Base-by-base conservation (phyloP, 2,888 invertebrate species). In the Gari tellinella region DNA sequence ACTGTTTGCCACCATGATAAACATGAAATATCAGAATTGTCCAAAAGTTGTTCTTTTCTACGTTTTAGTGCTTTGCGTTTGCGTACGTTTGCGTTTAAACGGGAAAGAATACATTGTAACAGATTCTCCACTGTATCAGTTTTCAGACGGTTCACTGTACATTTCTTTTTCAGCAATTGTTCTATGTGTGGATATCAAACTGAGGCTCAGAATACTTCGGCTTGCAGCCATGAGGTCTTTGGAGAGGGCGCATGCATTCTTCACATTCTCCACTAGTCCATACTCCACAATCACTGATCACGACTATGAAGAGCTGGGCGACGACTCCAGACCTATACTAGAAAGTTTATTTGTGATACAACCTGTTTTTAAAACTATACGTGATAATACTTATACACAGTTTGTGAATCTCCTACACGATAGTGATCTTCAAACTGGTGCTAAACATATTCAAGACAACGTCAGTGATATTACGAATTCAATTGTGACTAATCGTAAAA, bases 121-220 rank as follows among this genome's bases (percentile, higher is more conserved):
- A n/a, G n/a, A n/a, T n/a, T n/a, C n/a, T n/a, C n/a, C n/a, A n/a
- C n/a, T n/a, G n/a, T n/a, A n/a, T n/a, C n/a, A n/a, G n/a, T n/a
- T n/a, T n/a, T n/a, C n/a, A n/a, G n/a, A n/a, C n/a, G n/a, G n/a
- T n/a, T n/a, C n/a, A n/a, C n/a, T n/a, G n/a, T n/a, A n/a, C n/a
- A 31, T 51, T 69, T 48, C 17, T 17, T 14, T 77, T 77, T 57
- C 72, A 77, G 77, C 62, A 23, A 65, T 77, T n/a, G 52, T 77
- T n/a, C 41, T 77, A 14, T 61, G 65, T 31, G 53, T 64, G 2
- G 48, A 26, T 25, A 1, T 45, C 14, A 19, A 62, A 8, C 17
- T 63, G 1, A 57, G 46, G 31, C n/a, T 40, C 7, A 38, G 58
- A 37, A 64, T 83, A 19, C 53, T 81, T 8, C 43, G 53, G 7